phyloP scores from a whole-genome alignment of 2,797 vertebrate species.

The Scolopax bukidnonensis region DNA sequence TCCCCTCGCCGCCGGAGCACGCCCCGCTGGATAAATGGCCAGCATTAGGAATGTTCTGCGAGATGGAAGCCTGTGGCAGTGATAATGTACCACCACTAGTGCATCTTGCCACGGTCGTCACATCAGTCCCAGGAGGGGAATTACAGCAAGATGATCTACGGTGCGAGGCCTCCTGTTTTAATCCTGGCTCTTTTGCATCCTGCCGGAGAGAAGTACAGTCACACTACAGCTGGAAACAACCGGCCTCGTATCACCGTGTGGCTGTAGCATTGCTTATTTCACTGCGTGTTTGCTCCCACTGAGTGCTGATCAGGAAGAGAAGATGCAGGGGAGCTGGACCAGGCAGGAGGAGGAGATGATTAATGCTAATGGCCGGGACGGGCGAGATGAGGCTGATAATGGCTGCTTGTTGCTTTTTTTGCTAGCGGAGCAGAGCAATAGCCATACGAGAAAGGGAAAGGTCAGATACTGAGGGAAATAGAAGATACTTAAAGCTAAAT shows the following conservation, averaged over 20 bases:
- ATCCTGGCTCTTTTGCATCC: not conserved
- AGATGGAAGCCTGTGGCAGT: not conserved
- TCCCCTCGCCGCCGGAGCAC: not conserved
- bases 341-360: not conserved
- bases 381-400: not conserved
- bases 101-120: not conserved
- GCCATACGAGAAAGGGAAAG: slow-evolving; percentile 38
- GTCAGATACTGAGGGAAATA: slow-evolving; percentile 52
- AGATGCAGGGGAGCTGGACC: not conserved
- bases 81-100: not conserved
- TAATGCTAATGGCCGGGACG: not conserved
- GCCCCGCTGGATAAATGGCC: not conserved
- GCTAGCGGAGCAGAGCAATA: not conserved
- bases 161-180: not conserved
- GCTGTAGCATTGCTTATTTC: not conserved
- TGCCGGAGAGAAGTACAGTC: not conserved
- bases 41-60: not conserved
- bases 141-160: not conserved
- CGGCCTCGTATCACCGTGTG: not conserved
- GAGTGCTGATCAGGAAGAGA: fast-evolving
- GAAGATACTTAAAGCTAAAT: slow-evolving; percentile 63
- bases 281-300: fast-evolving
- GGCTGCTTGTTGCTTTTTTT: not conserved
- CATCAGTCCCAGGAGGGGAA: not conserved
- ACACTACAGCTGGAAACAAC: fast-evolving